Conservation (phyloP, 2,888 invertebrate species). For the Chalcis sispes region DNA sequence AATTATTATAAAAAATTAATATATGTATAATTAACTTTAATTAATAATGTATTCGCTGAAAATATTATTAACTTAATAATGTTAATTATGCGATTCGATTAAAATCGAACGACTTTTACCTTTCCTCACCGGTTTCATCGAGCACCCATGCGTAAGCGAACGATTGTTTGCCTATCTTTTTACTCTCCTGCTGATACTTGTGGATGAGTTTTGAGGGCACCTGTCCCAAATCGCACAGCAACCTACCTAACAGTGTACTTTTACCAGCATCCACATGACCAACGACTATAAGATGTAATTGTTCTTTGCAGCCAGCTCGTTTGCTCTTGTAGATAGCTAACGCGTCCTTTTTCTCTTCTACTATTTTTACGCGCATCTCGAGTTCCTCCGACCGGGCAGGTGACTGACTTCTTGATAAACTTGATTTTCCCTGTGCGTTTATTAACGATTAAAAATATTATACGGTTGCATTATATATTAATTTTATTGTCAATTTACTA, state of each 20-base stretch:
- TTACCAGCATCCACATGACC: constrained; percentile 99
- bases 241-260: constrained; percentile 97
- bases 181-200: constrained; percentile 98
- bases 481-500: constrained; percentile 7
- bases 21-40: not conserved
- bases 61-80: not conserved
- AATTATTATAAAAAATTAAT: not conserved
- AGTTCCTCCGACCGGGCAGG: constrained; percentile 83
- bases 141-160: constrained; percentile 99
- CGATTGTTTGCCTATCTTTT: constrained; percentile 97
- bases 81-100: too few species aligned
- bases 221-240: constrained; percentile 91
- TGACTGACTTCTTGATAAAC: constrained; percentile 80
- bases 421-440: constrained; percentile 65
- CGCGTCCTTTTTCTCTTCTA: constrained; percentile 80
- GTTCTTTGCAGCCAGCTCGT: constrained; percentile 88
- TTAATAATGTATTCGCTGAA: too few species aligned
- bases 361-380: constrained; percentile 72
- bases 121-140: constrained; percentile 98
- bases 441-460: constrained; percentile 34
- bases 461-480: not conserved
- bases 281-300: constrained; percentile 93
- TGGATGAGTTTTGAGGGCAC: constrained; percentile 80
- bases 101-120: constrained; percentile 75
- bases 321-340: constrained; percentile 83